Percentiles rank a stretch among this genome's conserved stretches.
Evolutionary conservation across 2,113 vertebrate species (phyloP).

Genomic region (Microcebus griseorufus): DNA sequence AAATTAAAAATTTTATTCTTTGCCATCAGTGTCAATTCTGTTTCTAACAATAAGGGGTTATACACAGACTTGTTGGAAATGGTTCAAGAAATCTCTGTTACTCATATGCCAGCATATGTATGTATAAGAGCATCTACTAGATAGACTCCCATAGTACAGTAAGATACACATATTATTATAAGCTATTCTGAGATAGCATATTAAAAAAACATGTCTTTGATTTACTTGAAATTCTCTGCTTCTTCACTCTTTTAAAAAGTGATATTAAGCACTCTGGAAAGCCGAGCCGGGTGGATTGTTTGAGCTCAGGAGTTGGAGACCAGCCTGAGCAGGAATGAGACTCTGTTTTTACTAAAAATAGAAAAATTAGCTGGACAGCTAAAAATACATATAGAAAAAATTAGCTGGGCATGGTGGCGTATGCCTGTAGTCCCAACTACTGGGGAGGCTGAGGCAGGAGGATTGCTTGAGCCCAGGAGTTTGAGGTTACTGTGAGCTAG

Average conservation of each 20-base stretch:
- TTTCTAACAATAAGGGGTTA: background rate
- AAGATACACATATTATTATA: background rate
- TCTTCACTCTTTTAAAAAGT: slow-evolving; percentile 12
- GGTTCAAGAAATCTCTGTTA: background rate
- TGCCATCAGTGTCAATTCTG: background rate
- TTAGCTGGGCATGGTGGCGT: no score
- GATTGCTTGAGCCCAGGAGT: no score
- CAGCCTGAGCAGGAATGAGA: no score
- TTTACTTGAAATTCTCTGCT: background rate
- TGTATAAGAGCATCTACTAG: background rate
- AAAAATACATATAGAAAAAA: no score
- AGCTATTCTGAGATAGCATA: background rate
- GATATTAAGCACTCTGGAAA: background rate
- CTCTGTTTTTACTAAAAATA: no score
- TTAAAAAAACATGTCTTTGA: slow-evolving; percentile 37
- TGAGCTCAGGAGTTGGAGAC: no score
- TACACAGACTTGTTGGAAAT: slow-evolving; percentile 1
- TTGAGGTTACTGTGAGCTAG: no score
- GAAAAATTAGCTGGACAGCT: no score
- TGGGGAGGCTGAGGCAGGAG: no score
- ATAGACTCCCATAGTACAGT: background rate
- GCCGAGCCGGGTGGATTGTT: no score
- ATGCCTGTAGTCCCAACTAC: no score
- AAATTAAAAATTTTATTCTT: background rate
- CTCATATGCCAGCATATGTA: background rate